These are phyloP conservation scores for Microcebus tavaratra DNA, from an alignment of 2,113 vertebrate genomes.

Conservation along the genomic window DNA sequence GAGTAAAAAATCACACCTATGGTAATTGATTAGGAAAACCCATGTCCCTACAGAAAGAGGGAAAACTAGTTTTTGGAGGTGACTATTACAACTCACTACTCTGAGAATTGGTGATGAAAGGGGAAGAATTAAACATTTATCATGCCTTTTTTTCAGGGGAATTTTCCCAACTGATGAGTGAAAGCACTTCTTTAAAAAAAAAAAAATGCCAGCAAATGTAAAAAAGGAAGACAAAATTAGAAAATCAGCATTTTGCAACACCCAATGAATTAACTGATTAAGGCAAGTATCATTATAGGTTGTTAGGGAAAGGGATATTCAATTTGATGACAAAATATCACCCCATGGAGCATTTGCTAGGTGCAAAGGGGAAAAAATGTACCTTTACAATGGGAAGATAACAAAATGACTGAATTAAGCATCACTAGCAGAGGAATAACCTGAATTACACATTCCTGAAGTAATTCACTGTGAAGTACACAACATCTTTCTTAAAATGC, in stretches of 20 bases:
- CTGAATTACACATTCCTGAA: not conserved
- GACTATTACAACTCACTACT: not conserved
- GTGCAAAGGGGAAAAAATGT: not conserved
- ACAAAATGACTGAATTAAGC: not conserved
- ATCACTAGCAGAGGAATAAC: not conserved
- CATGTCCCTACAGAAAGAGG: not conserved
- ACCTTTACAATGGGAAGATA: not conserved
- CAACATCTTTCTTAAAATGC: not conserved
- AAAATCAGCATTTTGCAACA: not conserved
- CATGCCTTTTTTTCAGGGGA: not conserved
- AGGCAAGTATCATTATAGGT: not conserved
- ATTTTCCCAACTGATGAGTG: not conserved
- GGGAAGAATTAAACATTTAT: not conserved
- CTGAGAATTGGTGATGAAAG: not conserved
- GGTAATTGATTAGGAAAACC: not conserved
- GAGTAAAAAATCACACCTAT: not conserved
- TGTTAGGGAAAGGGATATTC: not conserved
- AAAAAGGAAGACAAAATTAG: not conserved
- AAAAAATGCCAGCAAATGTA: not conserved
- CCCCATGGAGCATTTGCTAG: not conserved
- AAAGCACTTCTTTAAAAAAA: not conserved
- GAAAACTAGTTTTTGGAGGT: not conserved
- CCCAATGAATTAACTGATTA: not conserved
- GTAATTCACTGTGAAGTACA: not conserved
- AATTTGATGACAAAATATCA: not conserved